These are phyloP conservation scores for Dreissena rostriformis DNA, from an alignment of 1,140 invertebrate genomes.

Conservation along the genomic window DNA sequence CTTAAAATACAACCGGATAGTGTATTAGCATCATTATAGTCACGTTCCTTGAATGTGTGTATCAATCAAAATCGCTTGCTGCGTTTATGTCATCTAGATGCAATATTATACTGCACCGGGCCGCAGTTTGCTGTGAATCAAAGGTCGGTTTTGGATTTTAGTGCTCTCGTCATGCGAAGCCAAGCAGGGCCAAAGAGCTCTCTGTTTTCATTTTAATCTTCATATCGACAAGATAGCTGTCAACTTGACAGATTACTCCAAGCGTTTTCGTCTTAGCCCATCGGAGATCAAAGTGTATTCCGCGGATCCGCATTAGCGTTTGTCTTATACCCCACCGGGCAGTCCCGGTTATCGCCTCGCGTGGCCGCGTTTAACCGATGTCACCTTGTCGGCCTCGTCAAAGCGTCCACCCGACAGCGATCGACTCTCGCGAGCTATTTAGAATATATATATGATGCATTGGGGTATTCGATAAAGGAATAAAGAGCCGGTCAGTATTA, in stretches of 20 bases:
- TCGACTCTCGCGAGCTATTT: constrained; percentile 42
- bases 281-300: constrained; percentile 35
- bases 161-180: too few relatives aligned
- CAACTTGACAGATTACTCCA: constrained; percentile 51
- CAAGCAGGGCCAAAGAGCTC: background rate
- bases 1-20: too few relatives aligned
- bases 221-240: constrained; percentile 31
- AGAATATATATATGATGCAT: constrained; percentile 54
- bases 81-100: too few relatives aligned
- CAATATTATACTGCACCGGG: too few relatives aligned
- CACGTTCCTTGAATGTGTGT: too few relatives aligned
- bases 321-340: background rate
- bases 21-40: too few relatives aligned
- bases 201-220: constrained; percentile 51
- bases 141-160: too few relatives aligned
- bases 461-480: background rate
- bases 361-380: constrained; percentile 31
- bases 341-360: constrained; percentile 4
- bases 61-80: too few relatives aligned
- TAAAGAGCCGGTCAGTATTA: too few relatives aligned
- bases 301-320: background rate
- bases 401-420: constrained; percentile 29
- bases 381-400: constrained; percentile 31
- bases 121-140: too few relatives aligned
- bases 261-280: background rate